Evolutionary conservation across 2,113 vertebrate genomes (phyloP), one percentile per base, ranked within the genome.

Genomic region (Rafetus swinhoei): DNA sequence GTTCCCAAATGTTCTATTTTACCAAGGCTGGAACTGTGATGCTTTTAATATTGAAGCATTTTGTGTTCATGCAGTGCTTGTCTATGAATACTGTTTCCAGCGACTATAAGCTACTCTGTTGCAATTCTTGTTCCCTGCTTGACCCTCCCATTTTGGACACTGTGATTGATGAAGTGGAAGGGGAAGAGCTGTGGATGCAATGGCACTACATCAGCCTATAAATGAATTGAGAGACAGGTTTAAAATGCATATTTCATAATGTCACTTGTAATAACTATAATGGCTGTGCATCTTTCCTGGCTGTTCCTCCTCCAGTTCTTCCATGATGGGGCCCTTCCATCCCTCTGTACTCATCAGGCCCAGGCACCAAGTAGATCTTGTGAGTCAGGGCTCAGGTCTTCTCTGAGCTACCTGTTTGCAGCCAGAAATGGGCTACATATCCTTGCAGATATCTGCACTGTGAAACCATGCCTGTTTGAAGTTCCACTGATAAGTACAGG

Each of bases 281-380:
- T 62, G 11, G 6, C 11, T 77, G 50, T 72, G 27, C 62, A 15
- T 45, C 72, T 45, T 50, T 13, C 21, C 74, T 45, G 21, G 13
- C 74, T 45, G 74, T 25, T 77, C 39, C 39, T 25, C 62, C 53
- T 81, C 35, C 29, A 2, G 27, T 80, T 84, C 69, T 72, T 2
- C 1, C 2, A 5, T 32, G 1, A 9, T 14, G 1, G 1, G 1
- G 35, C 54, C 50, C 7, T 62, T 80, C 54, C n/a, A 1, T 21
- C 35, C 57, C 1, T 56, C 13, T 12, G 6, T 81, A 11, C 32
- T 88, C 24, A 6, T 55, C 82, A 16, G 53, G 13, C 45, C 81
- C 53, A 79, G 79, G 5, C 29, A n/a, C 6, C 25, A 82, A 25
- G 3, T 76, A 5, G 1, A 3, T 80, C 65, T 52, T 27, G 24